Percentiles rank a stretch among this genome's conserved stretches.
phyloP scores from a whole-genome alignment of 2,113 vertebrate genomes.

The Danio rerio region GRCz12tu NC_133191.1:5154001-5154500 shows the following conservation, averaged over 20 bases:
- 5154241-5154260: neutral
- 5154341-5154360: neutral
- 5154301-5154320: conserved; percentile 29
- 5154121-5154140: neutral
- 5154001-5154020: too few relatives aligned
- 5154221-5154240: neutral
- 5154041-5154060: too few relatives aligned
- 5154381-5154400: conserved; percentile 14
- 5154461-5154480: neutral
- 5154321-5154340: neutral
- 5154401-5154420: neutral
- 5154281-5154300: neutral
- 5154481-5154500: neutral
- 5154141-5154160: neutral
- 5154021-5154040: too few relatives aligned
- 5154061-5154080: too few relatives aligned
- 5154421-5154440: neutral
- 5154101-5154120: too few relatives aligned
- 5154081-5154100: too few relatives aligned
- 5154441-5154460: conserved; percentile 27
- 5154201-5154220: neutral
- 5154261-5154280: neutral
- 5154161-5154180: neutral
- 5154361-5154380: conserved; percentile 6
- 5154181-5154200: neutral